phyloP scores from a whole-genome alignment of 1,140 invertebrate genomes.

The Trichonephila clavata region DNA sequence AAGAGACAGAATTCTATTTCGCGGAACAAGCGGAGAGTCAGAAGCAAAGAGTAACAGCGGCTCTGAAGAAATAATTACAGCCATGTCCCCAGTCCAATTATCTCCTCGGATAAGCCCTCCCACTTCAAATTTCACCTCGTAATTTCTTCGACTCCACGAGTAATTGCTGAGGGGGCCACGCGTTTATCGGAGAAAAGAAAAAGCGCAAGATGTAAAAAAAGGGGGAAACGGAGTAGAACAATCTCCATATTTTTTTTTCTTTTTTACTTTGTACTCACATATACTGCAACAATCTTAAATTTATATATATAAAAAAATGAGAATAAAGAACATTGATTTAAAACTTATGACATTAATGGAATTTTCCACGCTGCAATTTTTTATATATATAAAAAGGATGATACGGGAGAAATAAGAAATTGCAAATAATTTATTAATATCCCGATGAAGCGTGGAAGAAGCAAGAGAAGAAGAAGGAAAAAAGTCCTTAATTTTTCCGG shows the following conservation, averaged over 20 bases:
- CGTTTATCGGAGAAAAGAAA: neutral
- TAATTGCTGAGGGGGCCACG: neutral
- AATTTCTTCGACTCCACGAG: neutral
- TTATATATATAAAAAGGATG: neutral
- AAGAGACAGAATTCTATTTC: neutral
- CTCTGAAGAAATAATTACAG: conserved; percentile 12
- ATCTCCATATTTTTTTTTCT: neutral
- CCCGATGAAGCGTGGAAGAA: neutral
- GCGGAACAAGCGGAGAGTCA: neutral
- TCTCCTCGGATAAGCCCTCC: neutral
- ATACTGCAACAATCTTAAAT: neutral
- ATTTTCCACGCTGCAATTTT: neutral
- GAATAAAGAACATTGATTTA: conserved; percentile 24
- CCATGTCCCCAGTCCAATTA: neutral
- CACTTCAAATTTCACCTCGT: conserved; percentile 12
- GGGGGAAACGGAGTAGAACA: neutral
- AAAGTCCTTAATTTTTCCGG: neutral
- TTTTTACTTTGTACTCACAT: neutral
- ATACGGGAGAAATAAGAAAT: conserved; percentile 1
- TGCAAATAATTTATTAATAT: conserved; percentile 37
- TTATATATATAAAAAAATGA: neutral
- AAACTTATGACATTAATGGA: conserved; percentile 31
- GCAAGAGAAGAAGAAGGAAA: neutral
- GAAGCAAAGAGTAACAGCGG: neutral
- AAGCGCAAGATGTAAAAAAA: neutral